phyloP scores from a whole-genome alignment of 1,140 invertebrate genomes.

The Drosophila biarmipes region DNA sequence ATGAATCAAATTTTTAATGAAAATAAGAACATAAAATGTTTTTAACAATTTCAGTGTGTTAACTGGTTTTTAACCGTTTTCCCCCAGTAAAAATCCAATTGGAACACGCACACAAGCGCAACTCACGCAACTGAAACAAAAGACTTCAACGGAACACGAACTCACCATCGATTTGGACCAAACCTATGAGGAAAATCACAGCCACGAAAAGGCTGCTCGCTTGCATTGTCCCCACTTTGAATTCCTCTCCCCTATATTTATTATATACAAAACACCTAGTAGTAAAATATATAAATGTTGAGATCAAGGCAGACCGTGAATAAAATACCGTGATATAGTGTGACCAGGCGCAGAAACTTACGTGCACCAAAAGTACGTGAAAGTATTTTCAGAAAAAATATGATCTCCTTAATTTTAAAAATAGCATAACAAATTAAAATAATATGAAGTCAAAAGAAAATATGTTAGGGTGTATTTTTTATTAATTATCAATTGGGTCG shows the following conservation, averaged over 20 bases:
- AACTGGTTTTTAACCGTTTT: conserved; percentile 8
- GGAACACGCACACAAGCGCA: conserved; percentile 16
- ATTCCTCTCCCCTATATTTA: neutral
- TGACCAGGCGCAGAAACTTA: neutral
- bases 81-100: conserved; percentile 20
- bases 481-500: too few relatives aligned
- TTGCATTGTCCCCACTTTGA: conserved; percentile 17
- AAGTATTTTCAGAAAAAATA: too few relatives aligned
- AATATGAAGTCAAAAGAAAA: too few relatives aligned
- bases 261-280: neutral
- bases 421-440: too few relatives aligned
- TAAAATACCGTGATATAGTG: neutral
- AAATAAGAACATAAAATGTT: too few relatives aligned
- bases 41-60: neutral
- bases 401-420: too few relatives aligned
- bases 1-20: neutral
- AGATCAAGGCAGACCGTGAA: conserved; percentile 3
- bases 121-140: conserved; percentile 21
- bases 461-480: too few relatives aligned
- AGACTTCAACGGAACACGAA: conserved; percentile 38
- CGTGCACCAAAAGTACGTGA: too few relatives aligned
- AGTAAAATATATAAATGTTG: conserved; percentile 5
- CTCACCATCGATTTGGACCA: conserved; percentile 34
- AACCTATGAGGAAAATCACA: conserved; percentile 31
- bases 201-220: conserved; percentile 17